Evolutionary conservation across 2,797 vertebrate species (phyloP), one percentile per base, ranked within the genome.

Genomic region (Cichlasoma orientale): DNA sequence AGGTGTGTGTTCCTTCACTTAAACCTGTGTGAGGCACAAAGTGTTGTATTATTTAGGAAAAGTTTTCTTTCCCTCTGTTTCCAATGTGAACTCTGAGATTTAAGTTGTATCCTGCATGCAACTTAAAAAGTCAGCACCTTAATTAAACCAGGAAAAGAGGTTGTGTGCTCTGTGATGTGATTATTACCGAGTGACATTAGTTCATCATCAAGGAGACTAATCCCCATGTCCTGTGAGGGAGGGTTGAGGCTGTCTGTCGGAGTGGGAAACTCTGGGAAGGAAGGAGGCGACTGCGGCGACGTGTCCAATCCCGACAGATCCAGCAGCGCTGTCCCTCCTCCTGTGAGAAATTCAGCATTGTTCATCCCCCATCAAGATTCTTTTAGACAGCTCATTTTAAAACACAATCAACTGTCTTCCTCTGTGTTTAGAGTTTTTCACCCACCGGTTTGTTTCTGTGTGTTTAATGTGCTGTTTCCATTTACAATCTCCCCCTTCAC

Each of bases 161-260:
- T 9, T 1, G 23, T 4, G 19, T n/a, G 2, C 29, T 4, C 4
- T 7, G 21, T 27, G 1, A 12, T 1, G 0, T 18, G 44, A 19
- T 59, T 21, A 92, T 96, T 93, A 99, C 98, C 97, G 57, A 99
- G 95, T 59, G 98, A 98, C 98, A 99, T 99, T 77, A 99, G 97
- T 87, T 99, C 98, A 27, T 99, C 98, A 19, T 99, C 98, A n/a
- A 99, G 96, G 84, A 99, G 94, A 77, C 96, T 98, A 73, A 98
- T 92, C 0, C 97, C 92, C 93, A 90, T 94, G 76, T 98, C 96
- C 19, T 96, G 95, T 23, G 88, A 95, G 8, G 4, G 94, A 86
- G 88, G 90, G n/a, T 85, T 89, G 47, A 93, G 80, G 84, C 90
- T 78, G 82, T 93, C 91, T 70, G 93, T 93, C 2, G 89, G 86